Conservation (phyloP, 1,140 invertebrate genomes). For the Ostrea denselamellosa region DNA sequence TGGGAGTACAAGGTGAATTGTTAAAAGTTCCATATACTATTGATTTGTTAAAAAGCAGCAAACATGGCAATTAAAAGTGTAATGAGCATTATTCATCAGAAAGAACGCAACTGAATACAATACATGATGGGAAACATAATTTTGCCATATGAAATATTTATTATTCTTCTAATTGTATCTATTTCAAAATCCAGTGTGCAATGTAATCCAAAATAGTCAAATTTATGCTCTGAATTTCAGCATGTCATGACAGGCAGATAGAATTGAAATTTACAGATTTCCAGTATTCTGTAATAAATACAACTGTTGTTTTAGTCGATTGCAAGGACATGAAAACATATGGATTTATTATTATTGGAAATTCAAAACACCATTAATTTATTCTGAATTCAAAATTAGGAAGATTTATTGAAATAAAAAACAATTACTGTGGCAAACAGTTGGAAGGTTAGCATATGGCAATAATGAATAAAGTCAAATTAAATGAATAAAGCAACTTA, state of each 20-base stretch:
- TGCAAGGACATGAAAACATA: background rate
- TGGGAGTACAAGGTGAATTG: constrained; percentile 74
- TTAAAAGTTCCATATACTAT: background rate
- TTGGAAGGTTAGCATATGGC: too few species aligned
- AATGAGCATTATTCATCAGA: too few species aligned
- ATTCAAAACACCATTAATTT: background rate
- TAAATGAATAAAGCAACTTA: too few species aligned
- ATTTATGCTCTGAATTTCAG: background rate
- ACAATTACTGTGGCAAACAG: background rate
- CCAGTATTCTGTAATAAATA: background rate
- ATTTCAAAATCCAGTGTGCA: background rate
- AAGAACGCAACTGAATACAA: background rate
- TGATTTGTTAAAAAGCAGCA: too few species aligned
- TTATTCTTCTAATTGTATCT: background rate
- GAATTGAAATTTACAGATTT: background rate
- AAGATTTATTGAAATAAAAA: too few species aligned
- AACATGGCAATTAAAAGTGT: too few species aligned
- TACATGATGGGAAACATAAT: background rate
- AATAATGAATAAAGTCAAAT: too few species aligned
- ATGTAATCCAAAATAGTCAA: background rate
- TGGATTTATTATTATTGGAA: background rate
- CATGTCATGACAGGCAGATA: background rate
- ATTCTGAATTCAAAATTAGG: too few species aligned
- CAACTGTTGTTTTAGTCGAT: too few species aligned
- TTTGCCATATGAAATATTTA: background rate